phyloP scores from a whole-genome alignment of 2,888 invertebrate genomes.

The Portevinia maculata region DNA sequence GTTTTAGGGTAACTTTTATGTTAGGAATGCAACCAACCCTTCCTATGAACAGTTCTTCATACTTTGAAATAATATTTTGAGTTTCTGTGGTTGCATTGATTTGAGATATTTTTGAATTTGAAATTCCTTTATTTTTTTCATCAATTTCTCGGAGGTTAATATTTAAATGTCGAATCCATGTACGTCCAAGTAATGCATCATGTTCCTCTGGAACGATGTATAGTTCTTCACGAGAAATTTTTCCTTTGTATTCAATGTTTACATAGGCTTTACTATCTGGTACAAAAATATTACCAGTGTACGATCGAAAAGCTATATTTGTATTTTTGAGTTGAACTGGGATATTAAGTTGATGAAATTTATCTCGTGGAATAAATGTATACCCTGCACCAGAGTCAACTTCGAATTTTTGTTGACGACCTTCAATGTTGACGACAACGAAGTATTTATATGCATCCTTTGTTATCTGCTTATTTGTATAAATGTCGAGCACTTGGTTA shows the following conservation, averaged over 20 bases:
- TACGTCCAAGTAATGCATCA: conserved; percentile 11
- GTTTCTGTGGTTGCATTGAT: not conserved
- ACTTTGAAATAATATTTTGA: not conserved
- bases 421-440: conserved; percentile 6
- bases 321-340: not conserved
- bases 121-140: conserved; percentile 14
- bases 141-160: conserved; percentile 27
- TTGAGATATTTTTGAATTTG: conserved; percentile 4
- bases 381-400: too few species aligned
- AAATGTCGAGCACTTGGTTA: conserved; percentile 1
- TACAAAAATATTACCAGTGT: not conserved
- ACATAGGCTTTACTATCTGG: not conserved
- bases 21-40: conserved; percentile 15
- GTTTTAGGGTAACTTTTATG: not conserved
- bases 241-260: conserved; percentile 8
- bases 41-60: not conserved
- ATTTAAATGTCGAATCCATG: conserved; percentile 28
- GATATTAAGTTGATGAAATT: not conserved
- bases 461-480: conserved; percentile 1
- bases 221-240: conserved; percentile 4
- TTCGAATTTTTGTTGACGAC: too few species aligned
- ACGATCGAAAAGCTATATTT: conserved; percentile 7
- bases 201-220: conserved; percentile 20
- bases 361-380: too few species aligned
- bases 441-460: not conserved